Evolutionary conservation across 2,113 vertebrate genomes (phyloP), one percentile per base, ranked within the genome.

Genomic region (Solea senegalensis): DNA sequence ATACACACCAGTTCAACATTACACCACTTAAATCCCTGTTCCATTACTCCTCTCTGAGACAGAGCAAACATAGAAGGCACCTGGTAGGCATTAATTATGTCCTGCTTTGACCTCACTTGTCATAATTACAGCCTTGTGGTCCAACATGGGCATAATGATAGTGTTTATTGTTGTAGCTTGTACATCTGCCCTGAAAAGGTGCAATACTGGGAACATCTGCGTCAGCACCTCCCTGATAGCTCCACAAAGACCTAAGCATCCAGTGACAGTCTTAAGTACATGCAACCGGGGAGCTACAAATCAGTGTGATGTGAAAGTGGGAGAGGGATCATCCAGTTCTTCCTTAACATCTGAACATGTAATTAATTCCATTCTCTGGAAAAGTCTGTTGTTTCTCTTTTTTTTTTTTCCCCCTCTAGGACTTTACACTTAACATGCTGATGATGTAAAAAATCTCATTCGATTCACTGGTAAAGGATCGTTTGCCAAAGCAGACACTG

Each of bases 61-160:
- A 48, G 61, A 83, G 82, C 65, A 80, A 80, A 70, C 68, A 74
- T 62, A 64, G 49, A 73, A 69, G 72, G 53, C 61, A 77, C 73
- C 57, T 82, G 80, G 90, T 76, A 78, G 86, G 79, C 72, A 75
- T 69, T 91, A 86, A 94, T 93, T 90, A 87, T 71, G 80, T 65
- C 65, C 70, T 14, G 80, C 65, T 71, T 76, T 76, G 65, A 82
- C 86, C 77, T 84, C 73, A 52, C 80, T 80, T 68, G 76, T 88
- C 74, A 76, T 91, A 90, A 93, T 92, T 88, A 85, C 67, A 86
- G 82, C 67, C 67, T 79, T 78, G 67, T 68, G 40, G 53, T 74
- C 41, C 71, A 77, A 78, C 84, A 69, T 56, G 58, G 26, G 46
- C 71, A 49, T 90, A 88, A 93, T 92, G 74, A 92, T 74, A 78